Conservation (phyloP, 2,113 vertebrate species). For the Albula glossodonta region DNA sequence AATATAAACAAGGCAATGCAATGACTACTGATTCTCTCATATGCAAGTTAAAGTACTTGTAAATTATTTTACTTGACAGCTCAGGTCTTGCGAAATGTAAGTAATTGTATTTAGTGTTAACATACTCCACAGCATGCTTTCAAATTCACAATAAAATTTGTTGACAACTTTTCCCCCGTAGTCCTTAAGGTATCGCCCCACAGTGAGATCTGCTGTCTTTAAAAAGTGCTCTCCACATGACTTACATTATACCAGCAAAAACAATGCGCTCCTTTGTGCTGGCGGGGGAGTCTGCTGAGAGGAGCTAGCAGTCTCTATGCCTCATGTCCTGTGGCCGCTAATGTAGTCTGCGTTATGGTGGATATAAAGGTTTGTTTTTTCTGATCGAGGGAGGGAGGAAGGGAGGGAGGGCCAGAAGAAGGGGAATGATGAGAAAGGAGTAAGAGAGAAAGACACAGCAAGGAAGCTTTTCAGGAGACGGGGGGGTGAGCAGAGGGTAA, state of each 20-base stretch:
- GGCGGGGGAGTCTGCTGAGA: neutral
- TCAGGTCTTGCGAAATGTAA: no score
- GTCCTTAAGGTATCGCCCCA: neutral
- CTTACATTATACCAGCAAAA: conserved; percentile 42
- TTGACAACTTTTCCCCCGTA: neutral
- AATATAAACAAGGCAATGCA: no score
- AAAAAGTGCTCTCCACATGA: conserved; percentile 58
- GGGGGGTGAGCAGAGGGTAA: neutral
- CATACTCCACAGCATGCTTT: neutral
- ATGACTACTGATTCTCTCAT: no score
- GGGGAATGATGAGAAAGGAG: no score
- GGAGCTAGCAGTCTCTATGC: no score
- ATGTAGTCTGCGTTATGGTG: neutral
- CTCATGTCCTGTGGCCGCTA: neutral
- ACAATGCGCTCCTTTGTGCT: conserved; percentile 56
- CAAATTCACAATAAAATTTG: neutral
- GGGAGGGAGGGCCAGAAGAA: neutral
- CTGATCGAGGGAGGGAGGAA: neutral
- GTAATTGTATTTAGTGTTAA: no score
- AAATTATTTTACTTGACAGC: no score
- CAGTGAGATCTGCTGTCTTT: conserved; percentile 22
- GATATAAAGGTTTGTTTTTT: neutral
- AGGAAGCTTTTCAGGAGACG: no score
- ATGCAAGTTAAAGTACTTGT: no score
- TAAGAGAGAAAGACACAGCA: no score